These are phyloP conservation scores for Teleogryllus occipitalis DNA, from an alignment of 1,140 invertebrate species.

Conservation along the genomic window DNA sequence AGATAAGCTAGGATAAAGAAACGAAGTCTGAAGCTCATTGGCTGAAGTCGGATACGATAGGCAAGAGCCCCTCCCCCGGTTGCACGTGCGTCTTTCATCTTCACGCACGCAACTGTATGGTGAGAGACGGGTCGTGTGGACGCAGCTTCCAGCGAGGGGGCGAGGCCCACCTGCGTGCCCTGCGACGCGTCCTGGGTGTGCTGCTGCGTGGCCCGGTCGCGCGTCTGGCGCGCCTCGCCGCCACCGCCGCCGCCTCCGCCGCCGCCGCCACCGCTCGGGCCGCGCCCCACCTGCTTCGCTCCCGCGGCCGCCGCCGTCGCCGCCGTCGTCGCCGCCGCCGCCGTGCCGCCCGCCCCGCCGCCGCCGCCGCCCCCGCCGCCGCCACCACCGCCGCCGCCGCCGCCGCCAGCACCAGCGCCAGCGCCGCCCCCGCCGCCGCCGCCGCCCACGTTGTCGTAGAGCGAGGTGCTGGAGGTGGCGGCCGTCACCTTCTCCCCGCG, in stretches of 20 bases:
- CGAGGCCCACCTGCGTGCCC: constrained; percentile 20
- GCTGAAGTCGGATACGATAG: too few relatives aligned
- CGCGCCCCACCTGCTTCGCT: constrained; percentile 30
- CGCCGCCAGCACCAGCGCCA: constrained; percentile 28
- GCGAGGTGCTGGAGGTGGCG: constrained; percentile 79
- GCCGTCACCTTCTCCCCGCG: constrained; percentile 69
- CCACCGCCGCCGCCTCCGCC: constrained; percentile 29
- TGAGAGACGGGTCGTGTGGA: too few relatives aligned
- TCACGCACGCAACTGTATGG: too few relatives aligned
- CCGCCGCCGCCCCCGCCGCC: too few relatives aligned
- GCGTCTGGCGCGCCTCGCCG: constrained; percentile 27
- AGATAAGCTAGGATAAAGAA: too few relatives aligned
- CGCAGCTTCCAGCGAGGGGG: neutral
- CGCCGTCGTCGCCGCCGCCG: constrained; percentile 82
- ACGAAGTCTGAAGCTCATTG: too few relatives aligned
- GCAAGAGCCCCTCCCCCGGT: too few relatives aligned
- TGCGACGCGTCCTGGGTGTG: constrained; percentile 36
- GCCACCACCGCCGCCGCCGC: constrained; percentile 35
- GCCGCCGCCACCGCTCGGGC: constrained; percentile 32
- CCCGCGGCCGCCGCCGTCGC: constrained; percentile 46
- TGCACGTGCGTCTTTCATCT: too few relatives aligned
- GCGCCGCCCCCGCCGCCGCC: constrained; percentile 33
- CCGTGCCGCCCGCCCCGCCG: too few relatives aligned
- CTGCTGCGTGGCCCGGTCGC: constrained; percentile 35
- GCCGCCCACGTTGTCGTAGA: constrained; percentile 64